These are phyloP conservation scores for Rattus rattus DNA, from an alignment of 2,113 vertebrate species.

Conservation along the genomic window DNA sequence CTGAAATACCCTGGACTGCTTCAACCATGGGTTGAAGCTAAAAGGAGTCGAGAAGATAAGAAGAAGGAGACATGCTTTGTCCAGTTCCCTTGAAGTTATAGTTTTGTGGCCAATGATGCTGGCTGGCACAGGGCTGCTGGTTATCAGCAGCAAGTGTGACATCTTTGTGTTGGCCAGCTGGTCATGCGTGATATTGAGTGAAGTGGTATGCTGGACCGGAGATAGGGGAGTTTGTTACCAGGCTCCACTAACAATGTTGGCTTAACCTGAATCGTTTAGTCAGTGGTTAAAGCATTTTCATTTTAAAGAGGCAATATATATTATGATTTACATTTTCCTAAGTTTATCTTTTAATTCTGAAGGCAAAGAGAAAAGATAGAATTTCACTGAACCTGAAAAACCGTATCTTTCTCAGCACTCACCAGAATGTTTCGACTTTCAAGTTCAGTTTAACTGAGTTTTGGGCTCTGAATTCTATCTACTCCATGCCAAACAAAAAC, in stretches of 20 bases:
- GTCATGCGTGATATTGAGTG: neutral
- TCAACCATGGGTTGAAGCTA: neutral
- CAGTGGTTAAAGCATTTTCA: neutral
- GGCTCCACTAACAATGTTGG: neutral
- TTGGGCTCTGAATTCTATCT: constrained; percentile 70
- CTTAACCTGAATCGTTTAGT: neutral
- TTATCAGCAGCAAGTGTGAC: neutral
- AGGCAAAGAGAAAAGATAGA: constrained; percentile 4
- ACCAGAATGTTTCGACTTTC: constrained; percentile 53
- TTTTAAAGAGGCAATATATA: neutral
- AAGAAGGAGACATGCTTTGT: neutral
- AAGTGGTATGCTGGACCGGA: neutral
- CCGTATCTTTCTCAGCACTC: neutral
- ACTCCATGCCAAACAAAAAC: constrained; percentile 68
- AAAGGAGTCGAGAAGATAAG: neutral
- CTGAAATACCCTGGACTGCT: neutral
- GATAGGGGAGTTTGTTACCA: neutral
- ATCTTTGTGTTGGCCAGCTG: neutral
- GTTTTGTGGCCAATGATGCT: neutral
- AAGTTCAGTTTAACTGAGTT: constrained; percentile 74
- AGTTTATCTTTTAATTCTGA: constrained; percentile 28
- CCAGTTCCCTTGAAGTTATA: neutral
- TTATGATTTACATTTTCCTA: neutral
- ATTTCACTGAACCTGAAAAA: neutral
- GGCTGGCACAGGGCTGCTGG: neutral